Conservation (phyloP, 2,888 invertebrate species). For the Oligia latruncula region DNA sequence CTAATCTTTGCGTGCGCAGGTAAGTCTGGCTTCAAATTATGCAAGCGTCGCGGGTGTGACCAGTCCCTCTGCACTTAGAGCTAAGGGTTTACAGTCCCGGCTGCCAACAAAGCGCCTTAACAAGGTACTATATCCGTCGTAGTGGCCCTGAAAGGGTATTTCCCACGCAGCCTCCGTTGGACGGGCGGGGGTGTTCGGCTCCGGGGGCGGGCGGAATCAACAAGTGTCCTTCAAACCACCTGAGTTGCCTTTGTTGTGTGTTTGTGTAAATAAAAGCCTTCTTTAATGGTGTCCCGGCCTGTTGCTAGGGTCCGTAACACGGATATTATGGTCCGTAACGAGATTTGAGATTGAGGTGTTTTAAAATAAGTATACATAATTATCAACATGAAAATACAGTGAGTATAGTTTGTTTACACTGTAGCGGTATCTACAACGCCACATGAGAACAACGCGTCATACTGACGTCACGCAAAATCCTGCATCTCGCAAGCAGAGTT, state of each 20-base stretch:
- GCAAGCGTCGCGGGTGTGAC: not conserved
- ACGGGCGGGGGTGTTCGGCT: conserved; percentile 14
- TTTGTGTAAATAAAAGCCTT: conserved; percentile 40
- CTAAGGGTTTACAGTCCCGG: not conserved
- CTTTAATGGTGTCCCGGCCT: conserved; percentile 34
- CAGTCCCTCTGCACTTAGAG: not conserved
- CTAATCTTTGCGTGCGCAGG: not conserved
- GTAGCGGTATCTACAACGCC: too few relatives aligned
- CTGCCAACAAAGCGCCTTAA: conserved; percentile 54
- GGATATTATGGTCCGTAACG: not conserved
- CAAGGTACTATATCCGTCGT: conserved; percentile 51
- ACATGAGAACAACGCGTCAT: too few relatives aligned
- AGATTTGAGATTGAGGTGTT: not conserved
- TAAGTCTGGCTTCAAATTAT: not conserved
- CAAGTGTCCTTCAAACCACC: conserved; percentile 66
- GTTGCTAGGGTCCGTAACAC: conserved; percentile 23
- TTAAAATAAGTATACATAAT: not conserved
- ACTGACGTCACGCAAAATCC: too few relatives aligned
- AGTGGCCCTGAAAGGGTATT: conserved; percentile 45
- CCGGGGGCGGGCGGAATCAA: conserved; percentile 56
- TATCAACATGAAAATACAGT: not conserved
- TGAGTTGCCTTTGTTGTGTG: conserved; percentile 41
- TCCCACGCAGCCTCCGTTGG: conserved; percentile 25
- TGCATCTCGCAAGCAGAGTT: too few relatives aligned
- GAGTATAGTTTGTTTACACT: not conserved